These are phyloP conservation scores for Capitulum mitella DNA, from an alignment of 2,888 invertebrate genomes.

Conservation along the genomic window DNA sequence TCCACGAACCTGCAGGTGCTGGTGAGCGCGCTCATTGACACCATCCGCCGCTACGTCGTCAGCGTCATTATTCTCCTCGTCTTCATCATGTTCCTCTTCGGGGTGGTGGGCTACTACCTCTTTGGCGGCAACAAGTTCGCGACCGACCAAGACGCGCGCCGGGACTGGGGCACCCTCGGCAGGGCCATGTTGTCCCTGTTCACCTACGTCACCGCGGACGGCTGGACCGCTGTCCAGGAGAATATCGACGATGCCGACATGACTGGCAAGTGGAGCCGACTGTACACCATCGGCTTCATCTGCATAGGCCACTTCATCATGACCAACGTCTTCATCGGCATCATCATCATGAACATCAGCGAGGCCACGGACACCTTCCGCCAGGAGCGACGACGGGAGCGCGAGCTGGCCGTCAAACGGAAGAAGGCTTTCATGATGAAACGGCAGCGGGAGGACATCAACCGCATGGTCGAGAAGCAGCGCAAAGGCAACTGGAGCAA, in stretches of 20 bases:
- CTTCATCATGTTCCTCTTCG: conserved; percentile 37
- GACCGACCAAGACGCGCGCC: conserved; percentile 32
- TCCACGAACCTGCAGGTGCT: conserved; percentile 36
- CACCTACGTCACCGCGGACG: conserved; percentile 36
- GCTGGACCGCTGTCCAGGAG: conserved; percentile 36
- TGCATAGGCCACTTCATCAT: conserved; percentile 38
- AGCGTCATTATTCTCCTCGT: conserved; percentile 37
- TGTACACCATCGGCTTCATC: conserved; percentile 34
- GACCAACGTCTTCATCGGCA: conserved; percentile 38
- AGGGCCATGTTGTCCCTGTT: conserved; percentile 31
- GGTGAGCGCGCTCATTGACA: conserved; percentile 36
- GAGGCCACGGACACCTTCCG: conserved; percentile 37
- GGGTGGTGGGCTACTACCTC: conserved; percentile 37
- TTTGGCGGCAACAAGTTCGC: conserved; percentile 31
- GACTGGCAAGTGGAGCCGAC: conserved; percentile 29
- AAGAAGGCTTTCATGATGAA: conserved; percentile 37
- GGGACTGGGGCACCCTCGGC: conserved; percentile 36
- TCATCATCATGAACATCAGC: conserved; percentile 38
- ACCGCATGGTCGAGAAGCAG: conserved; percentile 36
- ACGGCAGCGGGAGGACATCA: conserved; percentile 37
- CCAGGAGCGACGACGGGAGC: conserved; percentile 32
- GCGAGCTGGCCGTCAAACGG: conserved; percentile 32
- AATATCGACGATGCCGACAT: conserved; percentile 30
- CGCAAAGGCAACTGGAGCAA: conserved; percentile 33
- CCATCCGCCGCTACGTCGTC: conserved; percentile 36